Evolutionary conservation across 1,140 invertebrate genomes (phyloP).

Genomic region (Adelges cooleyi): DNA sequence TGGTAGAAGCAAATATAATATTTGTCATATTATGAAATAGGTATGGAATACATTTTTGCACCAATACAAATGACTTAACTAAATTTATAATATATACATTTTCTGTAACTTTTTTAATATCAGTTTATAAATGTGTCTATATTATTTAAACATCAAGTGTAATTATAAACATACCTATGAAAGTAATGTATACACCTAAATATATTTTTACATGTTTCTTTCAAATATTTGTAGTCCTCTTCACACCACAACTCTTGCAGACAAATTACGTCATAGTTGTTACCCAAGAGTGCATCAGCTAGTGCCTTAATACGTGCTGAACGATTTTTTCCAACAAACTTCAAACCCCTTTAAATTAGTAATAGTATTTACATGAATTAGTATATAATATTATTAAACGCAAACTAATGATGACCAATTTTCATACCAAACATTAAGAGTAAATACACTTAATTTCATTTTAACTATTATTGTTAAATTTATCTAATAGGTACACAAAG

Average conservation of each 20-base stretch:
- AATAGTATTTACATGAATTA: neutral
- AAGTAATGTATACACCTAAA: constrained; percentile 86
- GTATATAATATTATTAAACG: neutral
- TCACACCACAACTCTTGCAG: constrained; percentile 86
- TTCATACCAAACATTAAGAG: constrained; percentile 13
- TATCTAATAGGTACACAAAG: no score
- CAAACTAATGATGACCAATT: neutral
- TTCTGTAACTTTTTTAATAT: no score
- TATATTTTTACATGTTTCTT: constrained; percentile 45
- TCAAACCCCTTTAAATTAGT: constrained; percentile 58
- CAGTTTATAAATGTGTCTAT: no score
- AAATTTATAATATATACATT: no score
- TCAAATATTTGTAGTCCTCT: constrained; percentile 60
- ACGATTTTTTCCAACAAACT: constrained; percentile 64
- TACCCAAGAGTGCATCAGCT: constrained; percentile 53
- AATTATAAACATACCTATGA: constrained; percentile 54
- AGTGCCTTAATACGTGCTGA: constrained; percentile 66
- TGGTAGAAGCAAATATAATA: no score
- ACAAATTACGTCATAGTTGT: constrained; percentile 75
- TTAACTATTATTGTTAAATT: no score
- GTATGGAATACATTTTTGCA: no score
- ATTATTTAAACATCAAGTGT: neutral
- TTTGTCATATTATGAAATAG: no score
- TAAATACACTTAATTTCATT: constrained; percentile 16
- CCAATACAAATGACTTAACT: no score